phyloP scores from a whole-genome alignment of 2,113 vertebrate genomes.

The Sebastes schlegelii region DNA sequence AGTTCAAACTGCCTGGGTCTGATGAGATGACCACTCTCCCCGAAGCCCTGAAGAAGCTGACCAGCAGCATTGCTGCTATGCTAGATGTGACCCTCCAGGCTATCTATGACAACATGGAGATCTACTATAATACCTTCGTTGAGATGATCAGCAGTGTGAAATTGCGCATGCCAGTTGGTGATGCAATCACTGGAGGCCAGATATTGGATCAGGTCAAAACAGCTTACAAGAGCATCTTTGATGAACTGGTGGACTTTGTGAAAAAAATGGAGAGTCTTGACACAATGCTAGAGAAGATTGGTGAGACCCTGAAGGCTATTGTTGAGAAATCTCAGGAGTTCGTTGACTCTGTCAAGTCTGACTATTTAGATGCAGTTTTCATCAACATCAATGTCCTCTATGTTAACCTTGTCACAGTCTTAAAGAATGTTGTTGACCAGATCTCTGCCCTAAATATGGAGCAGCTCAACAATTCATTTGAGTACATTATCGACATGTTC shows the following conservation, averaged over 20 bases:
- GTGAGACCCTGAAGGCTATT: constrained; percentile 69
- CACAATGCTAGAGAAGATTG: constrained; percentile 81
- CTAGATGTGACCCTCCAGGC: constrained; percentile 75
- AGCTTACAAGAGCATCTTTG: constrained; percentile 70
- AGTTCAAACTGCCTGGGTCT: constrained; percentile 86
- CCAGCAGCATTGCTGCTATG: constrained; percentile 58
- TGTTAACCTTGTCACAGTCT: constrained; percentile 53
- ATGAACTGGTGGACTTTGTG: constrained; percentile 71
- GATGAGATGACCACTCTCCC: constrained; percentile 81
- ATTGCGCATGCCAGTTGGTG: constrained; percentile 77
- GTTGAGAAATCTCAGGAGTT: constrained; percentile 81
- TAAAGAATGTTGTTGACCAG: constrained; percentile 75
- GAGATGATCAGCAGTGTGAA: constrained; percentile 78
- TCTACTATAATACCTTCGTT: constrained; percentile 77
- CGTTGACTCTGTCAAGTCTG: constrained; percentile 80
- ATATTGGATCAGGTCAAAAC: constrained; percentile 73
- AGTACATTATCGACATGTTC: constrained; percentile 40
- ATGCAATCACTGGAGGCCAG: constrained; percentile 72
- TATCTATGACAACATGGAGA: constrained; percentile 65
- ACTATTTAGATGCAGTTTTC: constrained; percentile 82
- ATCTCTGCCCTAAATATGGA: constrained; percentile 67
- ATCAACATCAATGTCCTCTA: constrained; percentile 72
- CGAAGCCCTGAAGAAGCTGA: constrained; percentile 81
- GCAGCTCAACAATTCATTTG: background rate
- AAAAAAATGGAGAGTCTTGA: constrained; percentile 78